phyloP scores from a whole-genome alignment of 1,140 invertebrate species.

The Drosophila lowei region DNA sequence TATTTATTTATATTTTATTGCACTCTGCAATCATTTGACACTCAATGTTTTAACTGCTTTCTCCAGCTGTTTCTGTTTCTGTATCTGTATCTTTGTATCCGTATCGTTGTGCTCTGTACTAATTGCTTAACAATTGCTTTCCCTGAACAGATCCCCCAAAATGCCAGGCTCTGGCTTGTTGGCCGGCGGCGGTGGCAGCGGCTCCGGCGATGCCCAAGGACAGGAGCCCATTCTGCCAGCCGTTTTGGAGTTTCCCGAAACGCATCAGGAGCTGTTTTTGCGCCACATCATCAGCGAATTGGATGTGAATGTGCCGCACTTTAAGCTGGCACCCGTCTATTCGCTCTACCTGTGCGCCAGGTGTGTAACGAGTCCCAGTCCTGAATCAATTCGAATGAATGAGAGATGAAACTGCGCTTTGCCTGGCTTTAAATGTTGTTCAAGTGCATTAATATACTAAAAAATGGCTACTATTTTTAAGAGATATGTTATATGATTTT shows the following conservation, averaged over 20 bases:
- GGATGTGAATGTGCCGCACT: slow-evolving; percentile 92
- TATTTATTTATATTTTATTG: slow-evolving; percentile 3
- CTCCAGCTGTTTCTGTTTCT: neutral
- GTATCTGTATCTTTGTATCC: slow-evolving; percentile 6
- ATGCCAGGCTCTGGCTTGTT: slow-evolving; percentile 63
- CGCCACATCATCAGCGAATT: slow-evolving; percentile 93
- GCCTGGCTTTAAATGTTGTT: slow-evolving; percentile 27
- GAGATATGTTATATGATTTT: no score
- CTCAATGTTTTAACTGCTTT: slow-evolving; percentile 37
- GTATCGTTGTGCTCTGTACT: slow-evolving; percentile 28
- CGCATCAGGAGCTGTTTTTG: slow-evolving; percentile 95
- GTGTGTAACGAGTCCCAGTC: slow-evolving; percentile 65
- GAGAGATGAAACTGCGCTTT: neutral
- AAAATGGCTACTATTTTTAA: no score
- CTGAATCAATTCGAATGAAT: neutral
- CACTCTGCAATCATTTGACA: slow-evolving; percentile 1
- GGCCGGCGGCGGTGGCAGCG: slow-evolving; percentile 61
- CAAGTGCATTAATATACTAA: slow-evolving; percentile 10
- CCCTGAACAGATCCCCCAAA: slow-evolving; percentile 63
- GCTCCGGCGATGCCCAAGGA: slow-evolving; percentile 83
- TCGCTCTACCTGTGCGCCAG: slow-evolving; percentile 95
- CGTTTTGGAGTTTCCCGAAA: slow-evolving; percentile 96
- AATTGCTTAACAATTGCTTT: slow-evolving; percentile 44
- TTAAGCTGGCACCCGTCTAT: slow-evolving; percentile 96
- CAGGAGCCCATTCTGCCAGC: slow-evolving; percentile 96